phyloP scores from a whole-genome alignment of 2,113 vertebrate species.

The Nanorana parkeri region DNA sequence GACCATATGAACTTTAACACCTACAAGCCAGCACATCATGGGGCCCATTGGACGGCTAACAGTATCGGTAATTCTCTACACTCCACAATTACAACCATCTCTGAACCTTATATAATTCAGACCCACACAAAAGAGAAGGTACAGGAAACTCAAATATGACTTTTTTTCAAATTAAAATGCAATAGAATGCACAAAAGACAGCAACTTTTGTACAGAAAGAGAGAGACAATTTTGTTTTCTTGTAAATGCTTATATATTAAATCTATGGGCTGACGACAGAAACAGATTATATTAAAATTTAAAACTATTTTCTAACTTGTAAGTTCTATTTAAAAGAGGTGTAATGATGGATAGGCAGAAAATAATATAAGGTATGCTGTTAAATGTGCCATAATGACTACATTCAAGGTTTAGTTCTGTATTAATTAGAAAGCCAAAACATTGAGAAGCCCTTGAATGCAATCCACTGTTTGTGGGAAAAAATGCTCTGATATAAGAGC shows the following conservation, averaged over 20 bases:
- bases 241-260: conserved; percentile 97
- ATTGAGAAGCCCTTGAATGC: conserved; percentile 45
- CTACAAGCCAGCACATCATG: conserved; percentile 88
- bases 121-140: conserved; percentile 96
- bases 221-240: conserved; percentile 83
- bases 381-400: conserved; percentile 72
- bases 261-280: conserved; percentile 85
- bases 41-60: conserved; percentile 94
- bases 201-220: conserved; percentile 93
- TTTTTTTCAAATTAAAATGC: conserved; percentile 78
- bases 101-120: conserved; percentile 89
- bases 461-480: conserved; percentile 76
- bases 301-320: conserved; percentile 92
- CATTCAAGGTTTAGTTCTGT: conserved; percentile 71
- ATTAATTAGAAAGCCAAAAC: conserved; percentile 48
- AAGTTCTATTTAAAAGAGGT: conserved; percentile 84
- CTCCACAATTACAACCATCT: conserved; percentile 86
- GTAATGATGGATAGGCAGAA: conserved; percentile 52
- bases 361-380: conserved; percentile 64
- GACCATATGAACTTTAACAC: conserved; percentile 95
- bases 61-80: conserved; percentile 92
- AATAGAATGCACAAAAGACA: conserved; percentile 91
- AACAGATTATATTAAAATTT: conserved; percentile 89
- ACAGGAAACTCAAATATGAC: conserved; percentile 98
- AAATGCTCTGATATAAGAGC: conserved; percentile 77